phyloP scores from a whole-genome alignment of 2,797 vertebrate genomes.

The Sphenodon punctatus region DNA sequence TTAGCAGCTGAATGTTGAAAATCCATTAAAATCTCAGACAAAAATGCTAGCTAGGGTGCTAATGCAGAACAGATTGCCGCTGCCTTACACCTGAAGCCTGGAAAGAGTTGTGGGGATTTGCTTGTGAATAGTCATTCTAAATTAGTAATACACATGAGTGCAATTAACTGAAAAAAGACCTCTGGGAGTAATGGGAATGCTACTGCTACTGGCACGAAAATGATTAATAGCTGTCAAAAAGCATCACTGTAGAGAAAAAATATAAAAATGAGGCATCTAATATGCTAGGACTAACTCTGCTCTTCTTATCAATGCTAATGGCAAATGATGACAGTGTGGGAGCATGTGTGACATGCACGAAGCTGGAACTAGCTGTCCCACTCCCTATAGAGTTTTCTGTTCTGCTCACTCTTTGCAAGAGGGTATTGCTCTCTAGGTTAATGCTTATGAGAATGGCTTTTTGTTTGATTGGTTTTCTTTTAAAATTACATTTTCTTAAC shows the following conservation, averaged over 20 bases:
- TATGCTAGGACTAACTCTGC: constrained; percentile 21
- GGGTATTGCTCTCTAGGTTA: background rate
- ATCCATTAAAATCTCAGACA: constrained; percentile 1
- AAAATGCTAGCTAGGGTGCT: background rate
- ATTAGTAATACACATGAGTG: constrained; percentile 54
- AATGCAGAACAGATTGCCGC: background rate
- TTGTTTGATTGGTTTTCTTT: constrained; percentile 39
- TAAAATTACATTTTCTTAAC: constrained; percentile 46
- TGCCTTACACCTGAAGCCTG: background rate
- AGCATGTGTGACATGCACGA: background rate
- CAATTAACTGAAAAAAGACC: constrained; percentile 59
- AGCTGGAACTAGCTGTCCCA: constrained; percentile 16
- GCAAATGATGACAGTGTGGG: constrained; percentile 25
- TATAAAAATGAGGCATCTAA: constrained; percentile 38
- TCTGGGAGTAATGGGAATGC: constrained; percentile 39
- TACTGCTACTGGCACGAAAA: constrained; percentile 22
- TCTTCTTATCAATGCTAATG: constrained; percentile 16
- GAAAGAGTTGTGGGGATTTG: constrained; percentile 26
- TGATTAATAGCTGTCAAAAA: constrained; percentile 43
- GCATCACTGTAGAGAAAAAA: constrained; percentile 35
- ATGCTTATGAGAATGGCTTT: constrained; percentile 14
- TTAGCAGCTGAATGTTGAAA: background rate
- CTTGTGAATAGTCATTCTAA: constrained; percentile 52
- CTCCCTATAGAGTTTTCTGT: constrained; percentile 28
- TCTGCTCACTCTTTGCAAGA: background rate